Evolutionary conservation across 2,888 invertebrate genomes (phyloP), one percentile per base, ranked within the genome.

Genomic region (Patella pellucida): DNA sequence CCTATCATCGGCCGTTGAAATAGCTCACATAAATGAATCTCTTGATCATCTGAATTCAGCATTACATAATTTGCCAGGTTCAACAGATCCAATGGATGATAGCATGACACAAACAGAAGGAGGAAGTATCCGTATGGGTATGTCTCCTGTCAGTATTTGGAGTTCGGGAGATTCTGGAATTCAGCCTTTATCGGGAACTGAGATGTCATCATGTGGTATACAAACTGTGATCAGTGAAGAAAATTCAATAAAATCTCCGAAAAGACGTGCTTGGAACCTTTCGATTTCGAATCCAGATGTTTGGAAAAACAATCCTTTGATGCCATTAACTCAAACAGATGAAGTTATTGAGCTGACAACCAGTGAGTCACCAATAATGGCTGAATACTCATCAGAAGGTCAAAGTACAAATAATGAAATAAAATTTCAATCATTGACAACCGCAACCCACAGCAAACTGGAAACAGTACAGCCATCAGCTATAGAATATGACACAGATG

Each of bases 81-180:
- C 62, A 19, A 62, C 11, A 23, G 62, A 62, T 19, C 41, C 41
- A 41, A 41, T 41, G 41, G 41, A 41, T 41, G 41, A 41, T 41
- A 41, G 41, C 41, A 41, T 41, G 41, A 75, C 74, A n/a, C 68
- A 74, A 73, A 75, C 73, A 9, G 52, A 71, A 19, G 27, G 52
- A 14, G 41, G 52, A 68, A 68, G 74, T 67, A 52, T 73, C 23
- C 52, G 31, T 67, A 74, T 86, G 79, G 79, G 78, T 27, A 77
- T 80, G 52, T 84, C 85, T 19, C 85, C 86, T 51, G 71, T 86
- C 23, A 83, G 82, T 77, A 73, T 84, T 0, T 84, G 85, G 83
- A 85, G 82, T 71, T 81, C 84, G 11, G 83, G 81, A 14, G 84
- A 85, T 62, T 62, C 62, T 19, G 62, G 62, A 62, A 62, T 62